Evolutionary conservation across 2,888 invertebrate genomes (phyloP), one percentile per base, ranked within the genome.

Genomic region (Tetropium fuscum): DNA sequence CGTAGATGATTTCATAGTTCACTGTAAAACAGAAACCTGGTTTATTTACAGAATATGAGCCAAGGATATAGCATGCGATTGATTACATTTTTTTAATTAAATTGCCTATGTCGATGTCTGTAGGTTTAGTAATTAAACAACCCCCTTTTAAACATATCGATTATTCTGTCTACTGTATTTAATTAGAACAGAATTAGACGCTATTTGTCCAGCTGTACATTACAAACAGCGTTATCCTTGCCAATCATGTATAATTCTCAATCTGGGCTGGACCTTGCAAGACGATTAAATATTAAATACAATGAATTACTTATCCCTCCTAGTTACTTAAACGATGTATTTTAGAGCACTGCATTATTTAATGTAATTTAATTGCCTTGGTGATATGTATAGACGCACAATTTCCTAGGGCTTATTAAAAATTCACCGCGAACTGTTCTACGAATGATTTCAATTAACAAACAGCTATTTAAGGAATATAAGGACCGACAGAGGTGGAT

Each of bases 221-320:
- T 71, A 71, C 69, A 69, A 65, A 63, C 72, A 47, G 58, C 61
- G 72, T 73, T 75, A 77, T 77, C 75, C 74, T 76, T 76, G 76
- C 76, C 77, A 74, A 77, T 78, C 77, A 75, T 77, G 73, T 74
- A 77, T 76, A 79, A 78, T 78, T 76, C 75, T 74, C 73, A 75
- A 71, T 62, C 57, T 60, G 53, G 60, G 67, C 67, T 66, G 64
- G 71, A 73, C 48, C 48, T 48, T 48, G 48, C 48, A 36, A 19
- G 71, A 69, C 71, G 73, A 68, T 74, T 73, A 74, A 75, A 77
- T 75, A 76, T 76, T 74, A 69, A 70, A 58, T 30, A 47, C 47
- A 32, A 60, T 66, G 60, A 66, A 66, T 63, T 58, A 66, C 59
- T 63, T 56, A 64, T 58, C 53, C 20, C 65, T 63, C 65, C 58